A percentile compares a stretch with the other conserved stretches of the same genome.
These are phyloP conservation scores for Selenia dentaria DNA, from an alignment of 2,888 invertebrate species.

Conservation along the genomic window DNA sequence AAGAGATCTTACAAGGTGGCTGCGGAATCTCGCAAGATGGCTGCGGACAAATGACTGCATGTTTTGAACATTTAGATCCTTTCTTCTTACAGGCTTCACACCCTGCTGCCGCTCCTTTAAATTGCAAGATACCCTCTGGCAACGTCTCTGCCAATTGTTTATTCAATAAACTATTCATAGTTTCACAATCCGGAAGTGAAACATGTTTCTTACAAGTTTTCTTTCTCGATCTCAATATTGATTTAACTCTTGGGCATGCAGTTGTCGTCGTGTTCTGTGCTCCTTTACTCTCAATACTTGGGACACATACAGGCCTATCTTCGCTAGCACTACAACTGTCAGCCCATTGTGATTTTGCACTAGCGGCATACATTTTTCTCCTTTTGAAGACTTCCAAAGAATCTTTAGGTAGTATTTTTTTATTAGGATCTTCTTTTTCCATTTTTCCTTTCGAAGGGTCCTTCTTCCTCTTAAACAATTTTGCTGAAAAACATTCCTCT, in stretches of 20 bases:
- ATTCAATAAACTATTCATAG: conserved; percentile 28
- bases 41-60: conserved; percentile 32
- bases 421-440: conserved; percentile 28
- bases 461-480: conserved; percentile 40
- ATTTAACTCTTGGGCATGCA: conserved; percentile 26
- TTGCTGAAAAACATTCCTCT: conserved; percentile 24
- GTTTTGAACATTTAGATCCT: conserved; percentile 34
- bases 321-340: background rate
- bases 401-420: conserved; percentile 60
- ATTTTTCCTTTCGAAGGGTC: conserved; percentile 20
- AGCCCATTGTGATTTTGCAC: conserved; percentile 53
- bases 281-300: conserved; percentile 41
- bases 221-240: conserved; percentile 16
- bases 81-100: conserved; percentile 41
- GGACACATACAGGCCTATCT: conserved; percentile 23
- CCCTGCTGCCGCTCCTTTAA: conserved; percentile 38
- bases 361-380: conserved; percentile 55
- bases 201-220: conserved; percentile 49
- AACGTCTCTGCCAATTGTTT: conserved; percentile 22
- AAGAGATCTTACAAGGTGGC: conserved; percentile 38
- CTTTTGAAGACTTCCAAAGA: conserved; percentile 64
- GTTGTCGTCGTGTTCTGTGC: conserved; percentile 32
- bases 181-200: conserved; percentile 46
- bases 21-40: conserved; percentile 38
- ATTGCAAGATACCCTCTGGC: conserved; percentile 46